Evolutionary conservation across 2,113 vertebrate genomes (phyloP).

Genomic region (Chlorocebus sabaeus): DNA sequence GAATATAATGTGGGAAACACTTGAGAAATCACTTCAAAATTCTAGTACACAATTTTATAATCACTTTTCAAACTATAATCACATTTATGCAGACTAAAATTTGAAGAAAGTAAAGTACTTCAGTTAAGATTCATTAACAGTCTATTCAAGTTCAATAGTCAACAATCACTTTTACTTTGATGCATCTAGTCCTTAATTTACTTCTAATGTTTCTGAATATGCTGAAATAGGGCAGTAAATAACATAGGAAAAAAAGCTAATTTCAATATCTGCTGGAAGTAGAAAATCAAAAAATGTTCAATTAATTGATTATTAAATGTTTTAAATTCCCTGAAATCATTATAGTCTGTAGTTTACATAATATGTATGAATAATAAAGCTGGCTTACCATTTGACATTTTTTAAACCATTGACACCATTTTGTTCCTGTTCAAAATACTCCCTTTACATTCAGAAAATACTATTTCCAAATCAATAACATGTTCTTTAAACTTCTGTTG

Average conservation of each 20-base stretch:
- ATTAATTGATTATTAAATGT: constrained; percentile 51
- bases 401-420: background rate
- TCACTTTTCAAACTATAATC: constrained; percentile 29
- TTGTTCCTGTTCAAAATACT: constrained; percentile 18
- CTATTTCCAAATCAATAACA: constrained; percentile 69
- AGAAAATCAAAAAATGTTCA: background rate
- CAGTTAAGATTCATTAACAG: constrained; percentile 62
- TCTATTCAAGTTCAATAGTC: constrained; percentile 51
- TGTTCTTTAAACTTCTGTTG: constrained; percentile 63
- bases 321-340: constrained; percentile 2
- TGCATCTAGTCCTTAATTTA: constrained; percentile 47
- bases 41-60: constrained; percentile 10
- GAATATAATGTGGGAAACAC: constrained; percentile 7
- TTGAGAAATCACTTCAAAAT: constrained; percentile 43
- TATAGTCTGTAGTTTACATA: background rate
- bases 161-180: constrained; percentile 46
- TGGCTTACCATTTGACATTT: background rate
- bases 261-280: background rate
- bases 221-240: background rate
- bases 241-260: background rate
- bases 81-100: constrained; percentile 37
- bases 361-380: background rate
- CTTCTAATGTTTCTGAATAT: constrained; percentile 21
- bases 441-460: background rate
- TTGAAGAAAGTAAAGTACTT: constrained; percentile 46